Evolutionary conservation across 1,140 invertebrate species (phyloP).

Genomic region (Oncopodura yosiiana): DNA sequence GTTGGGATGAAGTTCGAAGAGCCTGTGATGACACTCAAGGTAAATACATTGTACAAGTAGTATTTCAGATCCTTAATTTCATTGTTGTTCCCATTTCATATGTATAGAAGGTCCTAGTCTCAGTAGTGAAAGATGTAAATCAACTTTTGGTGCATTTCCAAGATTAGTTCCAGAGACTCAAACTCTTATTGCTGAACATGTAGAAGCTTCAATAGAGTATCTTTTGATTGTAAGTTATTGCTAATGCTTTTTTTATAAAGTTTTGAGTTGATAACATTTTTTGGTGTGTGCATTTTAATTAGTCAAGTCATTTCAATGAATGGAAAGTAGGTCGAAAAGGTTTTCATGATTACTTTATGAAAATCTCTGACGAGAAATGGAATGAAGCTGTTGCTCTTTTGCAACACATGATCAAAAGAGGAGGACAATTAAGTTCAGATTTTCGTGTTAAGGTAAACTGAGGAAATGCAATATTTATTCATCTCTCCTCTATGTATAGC

Average conservation of each 20-base stretch:
- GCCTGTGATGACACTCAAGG: no score
- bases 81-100: no score
- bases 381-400: slow-evolving; percentile 60
- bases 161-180: slow-evolving; percentile 44
- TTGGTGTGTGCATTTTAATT: slow-evolving; percentile 9
- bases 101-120: no score
- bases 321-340: slow-evolving; percentile 63
- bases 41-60: no score
- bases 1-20: no score
- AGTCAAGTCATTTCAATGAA: slow-evolving; percentile 63
- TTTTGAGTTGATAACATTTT: background rate
- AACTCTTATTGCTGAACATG: slow-evolving; percentile 52
- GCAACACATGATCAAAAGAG: slow-evolving; percentile 63
- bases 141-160: slow-evolving; percentile 50
- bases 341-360: slow-evolving; percentile 61
- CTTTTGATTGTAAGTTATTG: slow-evolving; percentile 48
- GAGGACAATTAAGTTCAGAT: slow-evolving; percentile 45
- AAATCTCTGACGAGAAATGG: slow-evolving; percentile 63
- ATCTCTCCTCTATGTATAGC: slow-evolving; percentile 31
- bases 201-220: slow-evolving; percentile 60
- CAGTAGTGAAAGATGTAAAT: no score
- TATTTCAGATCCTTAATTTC: no score
- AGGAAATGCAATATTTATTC: background rate
- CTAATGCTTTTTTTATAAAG: background rate
- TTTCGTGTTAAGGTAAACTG: background rate